Percentiles rank a stretch among this genome's conserved stretches.
Evolutionary conservation across 2,888 invertebrate species (phyloP).

Genomic region (Cataglyphis altisquamis): DNA sequence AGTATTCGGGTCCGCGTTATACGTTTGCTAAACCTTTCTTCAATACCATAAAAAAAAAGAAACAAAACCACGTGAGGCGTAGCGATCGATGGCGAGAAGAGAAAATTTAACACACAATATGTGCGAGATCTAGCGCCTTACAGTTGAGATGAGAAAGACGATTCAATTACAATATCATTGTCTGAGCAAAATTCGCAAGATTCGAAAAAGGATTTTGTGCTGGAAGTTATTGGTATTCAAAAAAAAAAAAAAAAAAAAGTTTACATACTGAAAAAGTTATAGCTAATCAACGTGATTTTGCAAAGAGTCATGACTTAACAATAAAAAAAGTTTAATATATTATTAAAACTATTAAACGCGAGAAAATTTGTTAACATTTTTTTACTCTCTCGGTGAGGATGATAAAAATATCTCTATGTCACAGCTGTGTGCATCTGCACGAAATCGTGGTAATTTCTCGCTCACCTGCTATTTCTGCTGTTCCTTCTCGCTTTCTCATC

Average conservation of each 20-base stretch:
- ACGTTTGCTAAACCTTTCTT: conserved; percentile 6
- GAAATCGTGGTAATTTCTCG: conserved; percentile 49
- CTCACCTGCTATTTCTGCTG: conserved; percentile 56
- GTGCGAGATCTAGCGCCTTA: neutral
- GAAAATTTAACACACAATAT: neutral
- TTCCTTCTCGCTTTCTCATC: conserved; percentile 34
- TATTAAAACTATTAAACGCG: neutral
- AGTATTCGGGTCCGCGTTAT: conserved; percentile 48
- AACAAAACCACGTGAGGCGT: neutral
- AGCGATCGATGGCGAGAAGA: neutral
- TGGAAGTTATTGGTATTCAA: neutral
- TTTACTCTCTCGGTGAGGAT: neutral
- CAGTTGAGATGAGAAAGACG: neutral
- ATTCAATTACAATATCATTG: neutral
- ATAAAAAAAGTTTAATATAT: neutral
- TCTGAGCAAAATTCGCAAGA: neutral
- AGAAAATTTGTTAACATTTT: neutral
- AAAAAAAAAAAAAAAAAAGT: conserved; percentile 11
- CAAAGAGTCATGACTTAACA: neutral
- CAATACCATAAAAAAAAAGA: neutral
- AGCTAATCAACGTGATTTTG: neutral
- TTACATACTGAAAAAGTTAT: neutral
- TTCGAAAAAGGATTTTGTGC: neutral
- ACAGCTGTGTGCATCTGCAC: conserved; percentile 37
- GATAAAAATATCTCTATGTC: conserved; percentile 14